Percentiles rank a stretch among this genome's conserved stretches.
Conservation (phyloP, 2,888 invertebrate species). For the Thumatha senex region DNA sequence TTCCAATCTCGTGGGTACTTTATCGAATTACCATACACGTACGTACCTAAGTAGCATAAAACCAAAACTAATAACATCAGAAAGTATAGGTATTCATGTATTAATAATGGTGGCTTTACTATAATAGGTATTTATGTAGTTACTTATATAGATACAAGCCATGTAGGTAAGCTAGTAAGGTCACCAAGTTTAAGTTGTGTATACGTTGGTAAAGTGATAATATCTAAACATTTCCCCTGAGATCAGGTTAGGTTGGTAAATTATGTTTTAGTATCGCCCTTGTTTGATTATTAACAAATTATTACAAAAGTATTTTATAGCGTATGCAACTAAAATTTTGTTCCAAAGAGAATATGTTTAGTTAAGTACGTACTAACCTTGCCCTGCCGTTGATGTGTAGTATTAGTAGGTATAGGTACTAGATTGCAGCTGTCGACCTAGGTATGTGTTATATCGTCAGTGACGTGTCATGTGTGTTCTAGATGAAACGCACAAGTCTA, state of each 20-base stretch:
- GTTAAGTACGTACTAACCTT: slow-evolving; percentile 51
- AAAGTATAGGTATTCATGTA: too few relatives aligned
- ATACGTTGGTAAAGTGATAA: too few relatives aligned
- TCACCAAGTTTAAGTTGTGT: background rate
- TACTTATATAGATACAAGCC: background rate
- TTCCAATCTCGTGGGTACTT: background rate
- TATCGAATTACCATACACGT: background rate
- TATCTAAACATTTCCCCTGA: too few relatives aligned
- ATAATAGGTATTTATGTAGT: too few relatives aligned
- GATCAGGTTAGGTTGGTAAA: too few relatives aligned
- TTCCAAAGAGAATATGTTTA: slow-evolving; percentile 5
- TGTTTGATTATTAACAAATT: too few relatives aligned
- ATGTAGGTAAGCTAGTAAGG: background rate
- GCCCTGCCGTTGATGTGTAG: slow-evolving; percentile 35
- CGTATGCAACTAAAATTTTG: background rate
- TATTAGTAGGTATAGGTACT: slow-evolving; percentile 17
- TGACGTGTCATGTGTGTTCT: too few relatives aligned
- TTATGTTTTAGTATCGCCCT: too few relatives aligned
- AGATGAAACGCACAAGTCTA: slow-evolving; percentile 25
- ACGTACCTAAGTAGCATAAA: background rate
- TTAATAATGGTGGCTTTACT: too few relatives aligned
- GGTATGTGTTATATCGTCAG: slow-evolving; percentile 20
- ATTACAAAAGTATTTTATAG: background rate
- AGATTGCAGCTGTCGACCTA: slow-evolving; percentile 50
- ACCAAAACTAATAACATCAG: background rate